Evolutionary conservation across 2,888 invertebrate genomes (phyloP).

Genomic region (Drosophila kambysellisi): DNA sequence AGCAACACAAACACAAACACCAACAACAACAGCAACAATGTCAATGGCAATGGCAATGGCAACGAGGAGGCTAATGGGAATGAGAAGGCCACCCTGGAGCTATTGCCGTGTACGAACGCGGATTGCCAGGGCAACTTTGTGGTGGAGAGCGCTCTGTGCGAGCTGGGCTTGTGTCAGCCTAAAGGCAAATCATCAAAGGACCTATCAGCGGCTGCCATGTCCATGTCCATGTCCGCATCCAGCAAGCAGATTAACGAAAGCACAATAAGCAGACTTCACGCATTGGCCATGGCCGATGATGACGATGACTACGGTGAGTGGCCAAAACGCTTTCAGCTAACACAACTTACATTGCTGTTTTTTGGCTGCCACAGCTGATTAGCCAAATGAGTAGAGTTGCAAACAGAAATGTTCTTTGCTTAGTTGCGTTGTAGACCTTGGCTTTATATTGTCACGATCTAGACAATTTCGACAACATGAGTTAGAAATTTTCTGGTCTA

Average conservation of each 20-base stretch:
- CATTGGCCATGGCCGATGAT: slow-evolving; percentile 85
- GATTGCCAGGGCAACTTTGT: slow-evolving; percentile 80
- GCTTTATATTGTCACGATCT: too few relatives aligned
- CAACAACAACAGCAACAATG: slow-evolving; percentile 35
- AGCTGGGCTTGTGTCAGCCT: slow-evolving; percentile 78
- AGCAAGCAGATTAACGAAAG: slow-evolving; percentile 83
- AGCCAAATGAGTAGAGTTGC: background rate
- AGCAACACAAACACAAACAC: slow-evolving; percentile 18
- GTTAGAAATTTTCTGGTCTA: background rate
- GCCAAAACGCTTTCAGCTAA: background rate
- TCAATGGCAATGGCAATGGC: slow-evolving; percentile 50
- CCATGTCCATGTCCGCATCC: slow-evolving; percentile 50
- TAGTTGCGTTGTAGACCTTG: too few relatives aligned
- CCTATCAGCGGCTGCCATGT: slow-evolving; percentile 54
- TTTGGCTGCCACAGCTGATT: slow-evolving; percentile 4
- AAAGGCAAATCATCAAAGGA: slow-evolving; percentile 78
- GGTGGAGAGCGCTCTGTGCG: slow-evolving; percentile 80
- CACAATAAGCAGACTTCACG: slow-evolving; percentile 85
- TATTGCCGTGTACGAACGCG: slow-evolving; percentile 70
- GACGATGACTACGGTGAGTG: slow-evolving; percentile 84
- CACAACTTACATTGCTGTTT: background rate
- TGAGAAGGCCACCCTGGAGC: slow-evolving; percentile 47
- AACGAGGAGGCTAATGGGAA: slow-evolving; percentile 52
- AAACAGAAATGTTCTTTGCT: background rate
- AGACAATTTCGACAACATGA: too few relatives aligned